Evolutionary conservation across 92 coral and sea anemone species (phyloP).

Genomic region (Micromussa lordhowensis): DNA sequence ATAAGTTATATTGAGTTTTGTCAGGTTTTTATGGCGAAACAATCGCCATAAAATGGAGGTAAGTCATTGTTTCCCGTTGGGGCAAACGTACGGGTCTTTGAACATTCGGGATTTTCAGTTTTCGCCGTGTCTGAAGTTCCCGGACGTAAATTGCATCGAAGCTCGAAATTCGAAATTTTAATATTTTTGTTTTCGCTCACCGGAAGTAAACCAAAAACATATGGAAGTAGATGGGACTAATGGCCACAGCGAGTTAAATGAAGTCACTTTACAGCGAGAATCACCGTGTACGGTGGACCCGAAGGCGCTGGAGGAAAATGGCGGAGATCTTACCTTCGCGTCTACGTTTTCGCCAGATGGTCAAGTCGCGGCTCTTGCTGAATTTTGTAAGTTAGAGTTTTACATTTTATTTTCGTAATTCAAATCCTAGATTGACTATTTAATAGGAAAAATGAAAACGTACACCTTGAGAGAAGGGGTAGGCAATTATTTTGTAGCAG

Average conservation of each 20-base stretch:
- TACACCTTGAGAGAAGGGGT: not conserved
- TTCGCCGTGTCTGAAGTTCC: slow-evolving; percentile 76
- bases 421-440: not conserved
- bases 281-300: slow-evolving; percentile 73
- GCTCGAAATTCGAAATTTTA: slow-evolving; percentile 92
- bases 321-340: slow-evolving; percentile 68
- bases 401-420: not conserved
- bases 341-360: slow-evolving; percentile 64
- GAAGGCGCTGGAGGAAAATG: slow-evolving; percentile 77
- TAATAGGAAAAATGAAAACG: not conserved
- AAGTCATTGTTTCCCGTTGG: not conserved
- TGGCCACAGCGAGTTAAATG: slow-evolving; percentile 40
- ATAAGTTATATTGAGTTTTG: not conserved
- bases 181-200: slow-evolving; percentile 48
- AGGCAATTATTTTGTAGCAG: not conserved
- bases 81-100: slow-evolving; percentile 93
- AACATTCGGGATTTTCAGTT: slow-evolving; percentile 97
- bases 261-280: slow-evolving; percentile 52
- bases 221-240: slow-evolving; percentile 55
- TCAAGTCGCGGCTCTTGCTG: slow-evolving; percentile 60
- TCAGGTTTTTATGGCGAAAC: not conserved
- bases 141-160: slow-evolving; percentile 88
- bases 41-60: not conserved
- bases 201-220: slow-evolving; percentile 51
- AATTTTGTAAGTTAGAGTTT: slow-evolving; percentile 58